Base-by-base conservation (phyloP, 2,888 invertebrate species). In the Nymphalis polychloros region DNA sequence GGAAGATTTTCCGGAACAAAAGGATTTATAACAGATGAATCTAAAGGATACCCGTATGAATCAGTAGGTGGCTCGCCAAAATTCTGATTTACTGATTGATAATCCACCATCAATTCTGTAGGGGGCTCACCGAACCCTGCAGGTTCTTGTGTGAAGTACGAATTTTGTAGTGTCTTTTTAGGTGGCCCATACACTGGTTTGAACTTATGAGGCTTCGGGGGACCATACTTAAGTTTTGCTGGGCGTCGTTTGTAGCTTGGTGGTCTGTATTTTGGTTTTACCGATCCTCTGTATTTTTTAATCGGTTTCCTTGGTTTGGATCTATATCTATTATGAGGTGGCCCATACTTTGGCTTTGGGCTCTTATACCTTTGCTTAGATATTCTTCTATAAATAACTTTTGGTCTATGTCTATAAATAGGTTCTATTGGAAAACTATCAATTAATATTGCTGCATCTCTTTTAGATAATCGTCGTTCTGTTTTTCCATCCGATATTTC, bases 111-210 rank as follows among this genome's bases (percentile, higher is more conserved):
- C 3, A 75, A 77, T 4, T 79, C 78, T n/a, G 64, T 62, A 2
- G 90, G 90, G 7, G 91, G 90, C 71, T 92, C 91, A 1, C 82
- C 91, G 70, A 90, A 91, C 10, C 86, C 81, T 10, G 74, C 70
- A 3, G 84, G 81, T 64, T 73, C 75, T 27, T 71, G 63, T 47
- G 72, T 63, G 55, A 68, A 69, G 55, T 68, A 69, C 8, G 67
- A 61, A 50, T 48, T 69, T 23, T 76, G 72, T 0, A 76, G 75
- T 10, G 73, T 72, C 66, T 80, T 82, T 35, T 84, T 81, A n/a
- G 81, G 75, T 17, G 79, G 77, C 8, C 79, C 77, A 59, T 83
- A 80, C 3, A 70, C 49, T 4, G 84, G 78, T 63, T 80, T 80
- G 19, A 72, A 70, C n/a, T 67, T 78, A n/a, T 68, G 63, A 8